Evolutionary conservation across 1,140 invertebrate species (phyloP), one percentile per base, ranked within the genome.

Genomic region (Sipha flava): DNA sequence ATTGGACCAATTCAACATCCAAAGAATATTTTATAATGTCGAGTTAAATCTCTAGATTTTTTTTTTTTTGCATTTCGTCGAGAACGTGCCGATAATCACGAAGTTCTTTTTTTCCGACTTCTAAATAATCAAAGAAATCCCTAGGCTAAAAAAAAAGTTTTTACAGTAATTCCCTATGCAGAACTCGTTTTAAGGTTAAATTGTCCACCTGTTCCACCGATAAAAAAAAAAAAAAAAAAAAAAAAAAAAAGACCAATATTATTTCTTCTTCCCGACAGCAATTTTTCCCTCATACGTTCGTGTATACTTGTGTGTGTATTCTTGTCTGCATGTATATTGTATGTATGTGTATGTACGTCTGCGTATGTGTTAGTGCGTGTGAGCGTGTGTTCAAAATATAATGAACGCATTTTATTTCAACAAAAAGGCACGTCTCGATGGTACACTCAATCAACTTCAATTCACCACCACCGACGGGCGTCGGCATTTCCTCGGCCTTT

Each of bases 321-420:
- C 6, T 2, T 34, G 26, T 5, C 5, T 14, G 9, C 14, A 5
- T 14, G 9, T 45, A 21, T 52, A 21, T 5, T n/a, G n/a, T 45
- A 45, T 52, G 23, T 52, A 52, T 62, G 12, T 31, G 7, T 54
- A 2, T 40, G 37, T 10, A 12, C n/a, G 66, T 49, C 4, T 49
- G 26, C 21, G 43, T 31, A 26, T 73, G 23, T 21, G 68, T n/a
- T 18, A n/a, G 47, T 4, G 29, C n/a, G 26, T 49, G 26, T 49
- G 45, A 21, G 47, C 37, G 47, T 37, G 47, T 26, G 52, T 57
- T n/a, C 21, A 23, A 34, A 77, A 70, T 77, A 77, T 77, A 77
- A 77, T 77, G 73, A 77, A 77, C 73, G 73, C 73, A 77, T 77
- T 77, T 77, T 77, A 77, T 77, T 77, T 59, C 73, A 77, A 77